Conservation (phyloP, 2,888 invertebrate genomes). For the Yponomeuta malinellus region DNA sequence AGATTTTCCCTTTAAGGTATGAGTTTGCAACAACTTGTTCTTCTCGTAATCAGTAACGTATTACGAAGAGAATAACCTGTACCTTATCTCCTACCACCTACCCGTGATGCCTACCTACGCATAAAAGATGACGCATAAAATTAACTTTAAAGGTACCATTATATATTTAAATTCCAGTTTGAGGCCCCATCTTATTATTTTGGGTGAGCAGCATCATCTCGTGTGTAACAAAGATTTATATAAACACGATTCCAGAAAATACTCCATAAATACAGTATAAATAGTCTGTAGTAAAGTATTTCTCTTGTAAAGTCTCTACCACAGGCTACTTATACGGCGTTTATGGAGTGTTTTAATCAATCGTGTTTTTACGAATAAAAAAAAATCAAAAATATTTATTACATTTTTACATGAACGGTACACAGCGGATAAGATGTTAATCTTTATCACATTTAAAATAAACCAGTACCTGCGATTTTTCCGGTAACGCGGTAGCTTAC, state of each 20-base stretch:
- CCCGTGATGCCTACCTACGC: neutral
- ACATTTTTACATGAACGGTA: no score
- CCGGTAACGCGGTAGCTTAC: no score
- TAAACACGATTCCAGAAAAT: neutral
- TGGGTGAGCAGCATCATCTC: neutral
- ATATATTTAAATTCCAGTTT: neutral
- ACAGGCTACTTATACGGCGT: no score
- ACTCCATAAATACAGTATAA: no score
- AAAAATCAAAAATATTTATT: no score
- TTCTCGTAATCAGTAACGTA: neutral
- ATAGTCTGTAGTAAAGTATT: no score
- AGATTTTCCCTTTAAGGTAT: no score
- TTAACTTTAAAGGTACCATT: neutral
- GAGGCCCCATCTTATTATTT: neutral
- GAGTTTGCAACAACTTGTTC: no score
- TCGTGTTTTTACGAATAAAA: neutral
- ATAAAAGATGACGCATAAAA: neutral
- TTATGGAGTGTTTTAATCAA: no score
- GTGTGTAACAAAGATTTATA: neutral
- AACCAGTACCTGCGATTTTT: no score
- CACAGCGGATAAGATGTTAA: no score
- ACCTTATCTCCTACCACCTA: neutral
- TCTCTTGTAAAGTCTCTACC: no score
- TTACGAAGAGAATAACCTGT: neutral
- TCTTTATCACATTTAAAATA: neutral